A percentile compares a stretch with the other conserved stretches of the same genome.
phyloP scores from a whole-genome alignment of 2,797 vertebrate genomes.

The Eurystomus glaucurus region DNA sequence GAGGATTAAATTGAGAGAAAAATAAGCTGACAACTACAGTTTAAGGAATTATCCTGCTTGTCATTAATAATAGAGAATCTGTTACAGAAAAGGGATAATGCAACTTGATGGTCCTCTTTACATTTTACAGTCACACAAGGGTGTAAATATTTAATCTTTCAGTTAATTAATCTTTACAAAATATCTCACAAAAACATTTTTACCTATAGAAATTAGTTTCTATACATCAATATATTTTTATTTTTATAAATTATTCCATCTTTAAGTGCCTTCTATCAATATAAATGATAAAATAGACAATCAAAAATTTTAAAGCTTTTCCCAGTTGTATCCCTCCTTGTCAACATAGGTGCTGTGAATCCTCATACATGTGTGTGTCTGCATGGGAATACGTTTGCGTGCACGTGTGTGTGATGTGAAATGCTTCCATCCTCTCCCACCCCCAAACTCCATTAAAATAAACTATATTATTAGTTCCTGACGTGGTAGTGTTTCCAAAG shows the following conservation, averaged over 20 bases:
- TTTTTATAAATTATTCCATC: slow-evolving; percentile 91
- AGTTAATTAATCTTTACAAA: slow-evolving; percentile 85
- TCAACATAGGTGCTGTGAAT: slow-evolving; percentile 76
- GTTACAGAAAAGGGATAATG: slow-evolving; percentile 76
- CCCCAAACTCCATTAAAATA: slow-evolving; percentile 61
- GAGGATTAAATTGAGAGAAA: slow-evolving; percentile 50
- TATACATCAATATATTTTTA: slow-evolving; percentile 92
- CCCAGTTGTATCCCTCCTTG: slow-evolving; percentile 79
- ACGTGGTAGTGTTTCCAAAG: slow-evolving; percentile 62
- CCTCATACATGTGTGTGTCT: slow-evolving; percentile 49
- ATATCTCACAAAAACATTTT: slow-evolving; percentile 88
- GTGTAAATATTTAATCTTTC: slow-evolving; percentile 83
- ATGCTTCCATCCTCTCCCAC: slow-evolving; percentile 73
- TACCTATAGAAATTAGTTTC: slow-evolving; percentile 89
- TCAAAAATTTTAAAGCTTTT: slow-evolving; percentile 83
- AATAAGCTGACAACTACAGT: slow-evolving; percentile 45
- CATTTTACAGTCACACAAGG: slow-evolving; percentile 81
- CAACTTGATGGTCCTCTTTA: slow-evolving; percentile 78
- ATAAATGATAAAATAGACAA: slow-evolving; percentile 93
- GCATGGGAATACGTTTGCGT: slow-evolving; percentile 9
- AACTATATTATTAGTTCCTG: slow-evolving; percentile 67
- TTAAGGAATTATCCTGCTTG: slow-evolving; percentile 64
- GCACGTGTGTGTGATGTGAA: slow-evolving; percentile 33
- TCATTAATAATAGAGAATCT: slow-evolving; percentile 60
- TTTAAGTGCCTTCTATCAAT: slow-evolving; percentile 90